phyloP scores from a whole-genome alignment of 1,140 invertebrate species.

The Ctenoplectra terminalis region DNA sequence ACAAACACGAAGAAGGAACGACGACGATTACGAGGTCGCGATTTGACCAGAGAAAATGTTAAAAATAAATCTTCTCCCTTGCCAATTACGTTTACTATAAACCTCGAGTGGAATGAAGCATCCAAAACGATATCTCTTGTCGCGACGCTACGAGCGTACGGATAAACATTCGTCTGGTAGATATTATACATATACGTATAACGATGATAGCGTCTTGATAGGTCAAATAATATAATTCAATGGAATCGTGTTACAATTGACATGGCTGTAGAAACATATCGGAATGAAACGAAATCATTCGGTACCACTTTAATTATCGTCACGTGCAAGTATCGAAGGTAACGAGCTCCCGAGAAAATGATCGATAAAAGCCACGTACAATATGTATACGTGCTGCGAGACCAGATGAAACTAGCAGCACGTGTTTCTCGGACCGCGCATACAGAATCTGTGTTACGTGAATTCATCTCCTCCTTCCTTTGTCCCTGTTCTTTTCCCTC shows the following conservation, averaged over 20 bases:
- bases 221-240: neutral
- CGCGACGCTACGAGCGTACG: neutral
- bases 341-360: conserved; percentile 13
- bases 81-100: conserved; percentile 12
- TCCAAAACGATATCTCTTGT: neutral
- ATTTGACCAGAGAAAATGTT: conserved; percentile 7
- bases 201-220: neutral
- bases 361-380: conserved; percentile 37
- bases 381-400: conserved; percentile 54
- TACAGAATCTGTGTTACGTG: conserved; percentile 61
- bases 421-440: conserved; percentile 54
- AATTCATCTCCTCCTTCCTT: conserved; percentile 44
- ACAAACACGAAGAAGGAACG: neutral
- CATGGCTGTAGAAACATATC: neutral
- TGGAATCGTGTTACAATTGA: neutral
- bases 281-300: neutral
- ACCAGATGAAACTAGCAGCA: conserved; percentile 60
- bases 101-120: neutral
- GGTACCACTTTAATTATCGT: conserved; percentile 1
- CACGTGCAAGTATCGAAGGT: conserved; percentile 12
- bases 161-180: neutral
- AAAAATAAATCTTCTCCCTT: conserved; percentile 2
- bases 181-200: neutral
- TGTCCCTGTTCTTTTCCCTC: neutral
- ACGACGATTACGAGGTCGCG: neutral